Base-by-base conservation (phyloP, 2,113 vertebrate genomes). In the Hucho hucho region DNA sequence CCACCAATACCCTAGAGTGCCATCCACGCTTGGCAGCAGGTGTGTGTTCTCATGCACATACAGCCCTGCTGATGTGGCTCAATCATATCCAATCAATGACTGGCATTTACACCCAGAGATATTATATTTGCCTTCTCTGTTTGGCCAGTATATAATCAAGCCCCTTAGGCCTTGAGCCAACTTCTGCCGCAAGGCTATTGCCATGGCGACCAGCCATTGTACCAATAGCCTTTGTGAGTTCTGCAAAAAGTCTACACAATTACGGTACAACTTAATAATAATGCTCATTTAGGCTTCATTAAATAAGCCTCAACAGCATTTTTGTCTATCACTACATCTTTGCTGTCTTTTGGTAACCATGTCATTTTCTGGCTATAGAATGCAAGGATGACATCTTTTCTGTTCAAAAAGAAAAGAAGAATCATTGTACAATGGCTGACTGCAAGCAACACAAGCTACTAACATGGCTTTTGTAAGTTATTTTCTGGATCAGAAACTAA, bases 61-160 rank as follows among this genome's bases (percentile, higher is more conserved):
- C 37, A n/a, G 22, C 18, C 58, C 58, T 74, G 73, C 37, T 66
- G 86, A 77, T 65, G 59, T 58, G 79, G 63, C 20, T 3, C 64
- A 75, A 75, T 79, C 63, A 79, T 78, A 75, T 74, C 53, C 65
- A 73, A 77, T 90, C 78, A 86, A 46, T 84, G 77, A 87, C 46
- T 79, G 80, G 74, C 77, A 87, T 89, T 89, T 87, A 70, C 84
- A 84, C 78, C 77, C 78, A 82, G 64, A 79, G 64, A 82, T 83
- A 70, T 49, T 61, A 87, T 87, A 89, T 89, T 89, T 89, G 80
- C 78, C 81, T 83, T 83, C 73, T 64, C 69, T 81, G 81, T 80
- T 86, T 73, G 81, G 75, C 81, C 83, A 82, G 76, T 88, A 83
- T 80, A 90, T 90, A 88, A 87, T 90, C 89, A 85, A 85, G 86